phyloP scores from a whole-genome alignment of 2,113 vertebrate genomes.

The Bothrops jararaca region DNA sequence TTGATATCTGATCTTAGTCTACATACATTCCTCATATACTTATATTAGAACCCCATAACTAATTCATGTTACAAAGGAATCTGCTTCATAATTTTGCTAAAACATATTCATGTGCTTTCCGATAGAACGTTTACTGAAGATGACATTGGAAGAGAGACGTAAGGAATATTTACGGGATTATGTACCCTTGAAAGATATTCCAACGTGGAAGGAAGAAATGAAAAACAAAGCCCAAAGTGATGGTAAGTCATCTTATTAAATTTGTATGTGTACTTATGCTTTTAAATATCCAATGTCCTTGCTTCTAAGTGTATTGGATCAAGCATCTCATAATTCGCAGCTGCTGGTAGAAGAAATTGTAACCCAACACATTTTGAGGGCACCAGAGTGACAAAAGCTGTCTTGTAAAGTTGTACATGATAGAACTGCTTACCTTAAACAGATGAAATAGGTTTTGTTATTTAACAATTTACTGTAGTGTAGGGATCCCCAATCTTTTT shows the following conservation, averaged over 20 bases:
- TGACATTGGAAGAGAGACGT: slow-evolving; percentile 86
- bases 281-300: neutral
- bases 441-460: neutral
- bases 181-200: slow-evolving; percentile 79
- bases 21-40: neutral
- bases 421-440: neutral
- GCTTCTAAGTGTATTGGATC: neutral
- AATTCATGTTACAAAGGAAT: neutral
- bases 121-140: slow-evolving; percentile 86
- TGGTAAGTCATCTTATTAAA: slow-evolving; percentile 63
- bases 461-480: neutral
- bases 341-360: neutral
- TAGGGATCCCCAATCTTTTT: neutral
- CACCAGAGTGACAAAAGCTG: neutral
- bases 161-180: slow-evolving; percentile 84
- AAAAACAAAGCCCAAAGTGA: slow-evolving; percentile 69
- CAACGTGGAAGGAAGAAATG: slow-evolving; percentile 81
- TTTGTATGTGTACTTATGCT: neutral
- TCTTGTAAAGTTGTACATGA: neutral
- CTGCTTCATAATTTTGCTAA: neutral
- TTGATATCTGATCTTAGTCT: neutral
- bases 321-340: neutral
- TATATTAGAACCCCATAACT: neutral
- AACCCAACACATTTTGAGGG: neutral
- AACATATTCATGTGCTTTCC: slow-evolving; percentile 20